Evolutionary conservation across 1,140 invertebrate species (phyloP), one percentile per base, ranked within the genome.

Genomic region (Drosophila sechellia): DNA sequence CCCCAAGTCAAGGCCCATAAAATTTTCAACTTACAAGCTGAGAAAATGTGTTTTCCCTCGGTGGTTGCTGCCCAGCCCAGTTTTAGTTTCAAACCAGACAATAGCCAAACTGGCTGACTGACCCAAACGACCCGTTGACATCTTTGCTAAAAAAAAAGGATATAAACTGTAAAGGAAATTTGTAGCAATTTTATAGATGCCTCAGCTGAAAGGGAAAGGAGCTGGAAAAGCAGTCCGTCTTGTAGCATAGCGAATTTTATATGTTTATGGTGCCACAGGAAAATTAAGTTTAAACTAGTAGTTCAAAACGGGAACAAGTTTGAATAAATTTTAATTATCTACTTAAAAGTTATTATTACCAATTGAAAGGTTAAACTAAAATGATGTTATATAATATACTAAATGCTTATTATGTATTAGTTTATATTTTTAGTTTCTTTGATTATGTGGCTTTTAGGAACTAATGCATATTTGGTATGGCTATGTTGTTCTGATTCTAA

Each of bases 11-110:
- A 77, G 83, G 79, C 79, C 79, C 83, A 87, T 83, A 81, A 87
- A 87, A 87, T 79, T 34, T 54, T 66, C 83, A 83, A 77, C 84
- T 87, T 87, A 87, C 83, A 87, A 87, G 79, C 83, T 87, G 83
- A 87, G 83, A 87, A 87, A 87, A 87, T 87, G 76, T 59, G 39
- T 58, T 52, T 74, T 64, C 58, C 61, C 37, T 55, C 39, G 77
- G 77, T 73, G 71, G 71, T 79, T 71, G 71, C 42, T 70, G 66
- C 66, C 65, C 68, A 70, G 64, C 65, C 63, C 66, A 71, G 50
- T 49, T 68, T 58, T 46, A 64, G 57, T 65, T 59, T 57, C 48
- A 42, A 73, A 46, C 66, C 71, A 64, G 70, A 72, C 70, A 77
- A 61, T 70, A 70, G 57, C 64, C 64, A 57, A 53, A 49, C 65